phyloP scores from a whole-genome alignment of 2,797 vertebrate genomes.

The Choloepus didactylus region DNA sequence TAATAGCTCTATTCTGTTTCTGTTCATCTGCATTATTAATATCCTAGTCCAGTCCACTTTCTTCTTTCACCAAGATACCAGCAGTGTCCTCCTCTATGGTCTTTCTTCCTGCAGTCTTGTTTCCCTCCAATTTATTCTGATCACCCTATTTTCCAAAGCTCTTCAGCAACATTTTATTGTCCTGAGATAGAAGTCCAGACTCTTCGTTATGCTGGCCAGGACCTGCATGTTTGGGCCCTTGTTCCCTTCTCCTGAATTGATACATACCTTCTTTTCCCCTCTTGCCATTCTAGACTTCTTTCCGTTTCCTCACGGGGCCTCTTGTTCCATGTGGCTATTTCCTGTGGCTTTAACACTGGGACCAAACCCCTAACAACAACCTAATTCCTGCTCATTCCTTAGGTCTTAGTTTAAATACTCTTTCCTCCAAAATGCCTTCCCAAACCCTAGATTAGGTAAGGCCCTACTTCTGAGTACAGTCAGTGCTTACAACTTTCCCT shows the following conservation, averaged over 20 bases:
- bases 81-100: background rate
- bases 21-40: background rate
- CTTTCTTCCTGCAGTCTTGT: background rate
- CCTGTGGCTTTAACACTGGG: background rate
- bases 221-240: background rate
- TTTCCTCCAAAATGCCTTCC: background rate
- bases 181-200: background rate
- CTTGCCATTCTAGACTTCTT: background rate
- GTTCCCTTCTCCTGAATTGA: background rate
- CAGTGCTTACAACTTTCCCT: background rate
- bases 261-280: rapidly evolving
- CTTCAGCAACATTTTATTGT: background rate
- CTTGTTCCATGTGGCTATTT: background rate
- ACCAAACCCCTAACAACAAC: background rate
- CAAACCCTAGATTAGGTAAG: background rate
- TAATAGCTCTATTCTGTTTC: background rate
- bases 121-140: background rate
- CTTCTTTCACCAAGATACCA: background rate
- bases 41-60: background rate
- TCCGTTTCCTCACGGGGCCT: background rate
- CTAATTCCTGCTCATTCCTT: background rate
- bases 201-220: background rate
- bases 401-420: background rate
- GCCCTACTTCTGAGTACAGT: background rate
- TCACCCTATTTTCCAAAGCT: background rate